Conservation (phyloP, 2,888 invertebrate genomes). For the Ptilodon capucinus region DNA sequence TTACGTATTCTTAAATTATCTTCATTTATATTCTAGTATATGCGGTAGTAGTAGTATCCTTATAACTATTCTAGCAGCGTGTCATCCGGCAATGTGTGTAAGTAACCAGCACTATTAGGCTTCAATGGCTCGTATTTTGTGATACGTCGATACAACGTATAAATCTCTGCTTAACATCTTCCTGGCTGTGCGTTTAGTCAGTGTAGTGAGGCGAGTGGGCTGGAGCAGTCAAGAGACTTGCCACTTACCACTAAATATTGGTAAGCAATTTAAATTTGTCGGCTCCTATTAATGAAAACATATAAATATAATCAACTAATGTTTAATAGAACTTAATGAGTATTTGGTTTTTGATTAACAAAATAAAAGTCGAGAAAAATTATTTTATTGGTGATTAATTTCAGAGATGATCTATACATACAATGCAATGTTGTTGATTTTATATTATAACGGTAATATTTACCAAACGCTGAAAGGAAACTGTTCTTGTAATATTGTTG, state of each 20-base stretch:
- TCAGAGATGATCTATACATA: too few species aligned
- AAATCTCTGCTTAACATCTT: conserved; percentile 41
- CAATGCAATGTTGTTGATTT: too few species aligned
- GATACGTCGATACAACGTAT: conserved; percentile 30
- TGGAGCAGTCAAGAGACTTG: neutral
- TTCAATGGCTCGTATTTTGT: conserved; percentile 33
- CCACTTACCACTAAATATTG: too few species aligned
- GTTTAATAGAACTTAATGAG: neutral
- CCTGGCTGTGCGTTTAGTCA: conserved; percentile 16
- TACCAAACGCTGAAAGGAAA: too few species aligned
- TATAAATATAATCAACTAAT: neutral
- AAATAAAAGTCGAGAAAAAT: neutral
- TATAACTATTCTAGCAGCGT: conserved; percentile 2
- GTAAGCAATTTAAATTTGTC: too few species aligned
- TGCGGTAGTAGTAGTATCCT: too few species aligned
- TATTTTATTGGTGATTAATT: neutral
- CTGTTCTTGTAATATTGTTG: too few species aligned
- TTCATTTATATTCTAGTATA: too few species aligned
- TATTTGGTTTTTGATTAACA: too few species aligned
- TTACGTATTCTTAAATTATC: too few species aligned
- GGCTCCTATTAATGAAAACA: neutral
- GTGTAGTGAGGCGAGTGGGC: neutral
- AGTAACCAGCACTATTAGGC: conserved; percentile 32
- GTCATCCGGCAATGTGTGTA: conserved; percentile 3
- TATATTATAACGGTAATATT: too few species aligned